Base-by-base conservation (phyloP, 92 coral and sea anemone species). In the Zoanthus solanderi region DNA sequence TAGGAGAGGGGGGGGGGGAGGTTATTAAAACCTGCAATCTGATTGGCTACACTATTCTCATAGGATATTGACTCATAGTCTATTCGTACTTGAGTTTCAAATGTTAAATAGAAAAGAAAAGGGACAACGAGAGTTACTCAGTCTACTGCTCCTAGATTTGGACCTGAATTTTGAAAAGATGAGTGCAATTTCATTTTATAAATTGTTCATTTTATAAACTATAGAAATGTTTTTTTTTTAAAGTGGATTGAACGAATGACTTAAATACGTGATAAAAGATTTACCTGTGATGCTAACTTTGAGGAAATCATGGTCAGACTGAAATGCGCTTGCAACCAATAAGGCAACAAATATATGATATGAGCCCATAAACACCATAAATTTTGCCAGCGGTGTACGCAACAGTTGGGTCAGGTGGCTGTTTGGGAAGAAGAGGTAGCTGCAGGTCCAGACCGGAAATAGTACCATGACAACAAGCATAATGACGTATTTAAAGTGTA, bases 321-420 rank as follows among this genome's bases (percentile, higher is more conserved):
- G 53, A 75, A 90, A 78, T 23, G 90, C 47, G 13, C 83, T 71
- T 29, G 80, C 46, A 60, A 79, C 61, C 34, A 90, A 65, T 65
- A 90, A 28, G 54, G 81, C 34, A 28, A 90, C 77, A 67, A 90
- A 90, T 5, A 84, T 75, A 68, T 86, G 90, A 47, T 90, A 87
- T n/a, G 90, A 87, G 68, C 87, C 90, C 48, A 88, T 79, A 75
- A 52, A 57, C 31, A 66, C 84, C 46, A 90, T 79, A 28, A 87
- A 90, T 58, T 90, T 90, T 15, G 71, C 72, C 78, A 88, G 79
- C 14, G 93, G 93, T 17, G 90, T 79, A 14, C 75, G 72, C 73
- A 90, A 80, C 56, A 90, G 84, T 47, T 56, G 84, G 48, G 93
- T 73, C 17, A 90, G 54, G 7, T 56, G 32, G 23, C 88, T 78